Conservation (phyloP, 2,113 vertebrate species). For the Anguilla rostrata region DNA sequence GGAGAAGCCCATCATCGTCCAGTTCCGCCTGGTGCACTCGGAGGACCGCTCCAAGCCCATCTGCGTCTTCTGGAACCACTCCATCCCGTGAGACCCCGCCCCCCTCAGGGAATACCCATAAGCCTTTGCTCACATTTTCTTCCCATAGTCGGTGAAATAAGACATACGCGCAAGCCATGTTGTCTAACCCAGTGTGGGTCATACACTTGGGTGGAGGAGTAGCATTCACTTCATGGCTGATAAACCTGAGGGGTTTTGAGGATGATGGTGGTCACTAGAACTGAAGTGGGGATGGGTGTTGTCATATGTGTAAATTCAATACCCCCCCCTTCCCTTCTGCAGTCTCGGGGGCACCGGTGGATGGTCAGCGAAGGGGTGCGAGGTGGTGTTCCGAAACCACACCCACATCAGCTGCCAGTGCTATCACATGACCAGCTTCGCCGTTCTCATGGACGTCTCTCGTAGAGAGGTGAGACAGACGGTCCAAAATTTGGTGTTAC, state of each 20-base stretch:
- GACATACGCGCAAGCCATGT: no score
- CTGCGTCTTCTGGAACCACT: slow-evolving; percentile 97
- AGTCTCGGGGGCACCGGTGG: slow-evolving; percentile 69
- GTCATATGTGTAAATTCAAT: not conserved
- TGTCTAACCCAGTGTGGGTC: no score
- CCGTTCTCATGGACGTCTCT: slow-evolving; percentile 92
- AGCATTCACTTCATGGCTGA: not conserved
- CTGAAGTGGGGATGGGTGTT: not conserved
- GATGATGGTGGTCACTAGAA: not conserved
- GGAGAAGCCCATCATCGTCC: slow-evolving; percentile 86
- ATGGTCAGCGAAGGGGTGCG: slow-evolving; percentile 91
- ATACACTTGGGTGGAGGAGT: no score
- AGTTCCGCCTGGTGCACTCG: slow-evolving; percentile 88
- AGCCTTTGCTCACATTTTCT: slow-evolving; percentile 16
- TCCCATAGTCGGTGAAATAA: no score
- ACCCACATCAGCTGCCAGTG: slow-evolving; percentile 95
- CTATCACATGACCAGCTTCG: slow-evolving; percentile 92
- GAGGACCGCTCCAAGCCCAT: slow-evolving; percentile 93
- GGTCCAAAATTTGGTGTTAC: not conserved
- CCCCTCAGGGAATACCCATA: not conserved
- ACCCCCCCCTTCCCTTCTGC: not conserved
- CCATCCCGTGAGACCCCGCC: slow-evolving; percentile 77
- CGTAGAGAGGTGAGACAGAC: slow-evolving; percentile 76
- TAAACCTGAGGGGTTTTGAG: not conserved
- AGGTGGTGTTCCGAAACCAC: slow-evolving; percentile 85